Base-by-base conservation (phyloP, 2,888 invertebrate genomes). In the Itoplectis maculator region DNA sequence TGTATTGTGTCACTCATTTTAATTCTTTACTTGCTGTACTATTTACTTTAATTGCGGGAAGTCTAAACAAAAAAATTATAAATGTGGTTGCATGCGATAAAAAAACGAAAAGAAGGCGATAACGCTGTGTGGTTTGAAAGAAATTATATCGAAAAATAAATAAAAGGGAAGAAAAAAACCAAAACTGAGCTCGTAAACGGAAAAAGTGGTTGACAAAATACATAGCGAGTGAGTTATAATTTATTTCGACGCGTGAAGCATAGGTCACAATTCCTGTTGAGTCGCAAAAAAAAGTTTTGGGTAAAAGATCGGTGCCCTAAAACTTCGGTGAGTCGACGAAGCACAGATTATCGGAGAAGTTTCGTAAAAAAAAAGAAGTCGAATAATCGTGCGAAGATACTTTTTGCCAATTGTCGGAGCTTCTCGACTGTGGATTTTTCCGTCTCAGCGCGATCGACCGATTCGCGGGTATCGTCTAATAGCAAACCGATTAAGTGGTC, bases 11-110 rank as follows among this genome's bases (percentile, higher is more conserved):
- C 40, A 65, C 18, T 40, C 47, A 29, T 75, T 76, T 75, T 70
- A 3, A 65, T 61, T 81, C 63, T 47, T 70, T 49, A 63, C 78
- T 81, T 49, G 63, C 76, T 56, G 54, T 76, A 80, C 61, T 49
- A 51, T 80, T 56, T 70, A 70, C 23, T 61, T 51, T 20, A 70
- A 13, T 70, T 40, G 70, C 56, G 70, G 70, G 15, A 70, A 29
- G 42, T 70, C 42, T 54, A 15, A 15, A 35, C 13, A 35, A 56
- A 4, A 56, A 29, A 2, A 56, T 35, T 9, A 54, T 54, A 69
- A 47, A 76, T 51, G 59, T 76, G 66, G 54, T 42, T 72, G 65
- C 65, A 65, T 72, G 70, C 54, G 59, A 59, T 49, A 42, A 49
- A 70, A 15, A 15, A 37, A 29, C 8, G 20, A 23, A 61, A 61